phyloP scores from a whole-genome alignment of 2,113 vertebrate genomes.

The Micromys minutus region DNA sequence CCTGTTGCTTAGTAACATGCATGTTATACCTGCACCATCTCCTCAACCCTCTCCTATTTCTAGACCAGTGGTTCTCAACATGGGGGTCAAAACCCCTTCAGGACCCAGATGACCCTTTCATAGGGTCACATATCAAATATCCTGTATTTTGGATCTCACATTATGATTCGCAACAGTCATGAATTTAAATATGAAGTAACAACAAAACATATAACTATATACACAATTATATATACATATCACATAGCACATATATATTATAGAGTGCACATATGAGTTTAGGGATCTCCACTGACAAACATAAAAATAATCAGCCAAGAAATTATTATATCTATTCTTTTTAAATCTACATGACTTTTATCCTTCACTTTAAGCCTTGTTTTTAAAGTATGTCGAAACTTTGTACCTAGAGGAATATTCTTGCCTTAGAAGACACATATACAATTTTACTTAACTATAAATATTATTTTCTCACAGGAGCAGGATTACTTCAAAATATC shows the following conservation, averaged over 20 bases:
- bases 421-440: neutral
- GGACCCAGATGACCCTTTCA: neutral
- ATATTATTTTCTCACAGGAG: neutral
- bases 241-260: neutral
- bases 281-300: neutral
- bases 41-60: neutral
- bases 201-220: neutral
- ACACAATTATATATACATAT: neutral
- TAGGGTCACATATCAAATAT: neutral
- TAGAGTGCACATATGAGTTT: neutral
- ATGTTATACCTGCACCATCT: neutral
- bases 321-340: neutral
- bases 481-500: neutral
- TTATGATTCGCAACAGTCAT: neutral
- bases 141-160: neutral
- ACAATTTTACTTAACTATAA: neutral
- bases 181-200: neutral
- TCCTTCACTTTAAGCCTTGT: conserved; percentile 1
- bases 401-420: neutral
- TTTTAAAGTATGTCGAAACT: neutral
- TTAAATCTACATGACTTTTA: neutral
- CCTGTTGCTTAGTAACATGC: neutral
- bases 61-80: neutral
- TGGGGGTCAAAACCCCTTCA: neutral
- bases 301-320: neutral